A percentile compares a stretch with the other conserved stretches of the same genome.
Conservation (phyloP, 1,140 invertebrate species). For the Daktulosphaira vitifoliae region DNA sequence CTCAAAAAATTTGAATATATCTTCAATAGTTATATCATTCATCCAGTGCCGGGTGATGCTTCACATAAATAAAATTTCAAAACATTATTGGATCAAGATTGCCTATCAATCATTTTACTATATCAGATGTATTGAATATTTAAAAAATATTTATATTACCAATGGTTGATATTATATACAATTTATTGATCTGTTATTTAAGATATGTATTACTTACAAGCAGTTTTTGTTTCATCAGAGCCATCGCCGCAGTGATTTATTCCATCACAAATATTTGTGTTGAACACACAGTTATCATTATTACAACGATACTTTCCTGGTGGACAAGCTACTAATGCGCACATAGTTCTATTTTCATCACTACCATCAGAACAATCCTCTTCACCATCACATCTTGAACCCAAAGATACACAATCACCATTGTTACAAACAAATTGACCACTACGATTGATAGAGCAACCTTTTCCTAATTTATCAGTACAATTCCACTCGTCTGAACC, state of each 20-base stretch:
- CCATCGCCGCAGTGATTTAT: constrained; percentile 47
- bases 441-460: constrained; percentile 34
- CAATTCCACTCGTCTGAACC: constrained; percentile 54
- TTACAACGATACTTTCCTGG: constrained; percentile 44
- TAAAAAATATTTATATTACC: background rate
- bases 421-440: constrained; percentile 37
- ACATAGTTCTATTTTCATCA: constrained; percentile 50
- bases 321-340: constrained; percentile 41
- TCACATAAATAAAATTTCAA: too few relatives aligned
- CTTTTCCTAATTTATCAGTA: constrained; percentile 38
- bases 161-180: background rate
- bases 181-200: background rate
- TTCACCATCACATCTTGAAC: constrained; percentile 63
- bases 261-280: constrained; percentile 47
- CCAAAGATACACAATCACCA: constrained; percentile 50
- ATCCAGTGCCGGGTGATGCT: too few relatives aligned
- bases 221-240: constrained; percentile 46
- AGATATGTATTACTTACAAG: constrained; percentile 32
- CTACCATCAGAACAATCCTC: constrained; percentile 58
- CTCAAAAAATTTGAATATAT: too few relatives aligned
- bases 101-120: constrained; percentile 38
- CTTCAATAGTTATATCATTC: too few relatives aligned
- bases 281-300: constrained; percentile 47
- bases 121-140: background rate
- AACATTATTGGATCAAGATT: too few relatives aligned